phyloP scores from a whole-genome alignment of 2,113 vertebrate genomes.

The Acinonyx jubatus region DNA sequence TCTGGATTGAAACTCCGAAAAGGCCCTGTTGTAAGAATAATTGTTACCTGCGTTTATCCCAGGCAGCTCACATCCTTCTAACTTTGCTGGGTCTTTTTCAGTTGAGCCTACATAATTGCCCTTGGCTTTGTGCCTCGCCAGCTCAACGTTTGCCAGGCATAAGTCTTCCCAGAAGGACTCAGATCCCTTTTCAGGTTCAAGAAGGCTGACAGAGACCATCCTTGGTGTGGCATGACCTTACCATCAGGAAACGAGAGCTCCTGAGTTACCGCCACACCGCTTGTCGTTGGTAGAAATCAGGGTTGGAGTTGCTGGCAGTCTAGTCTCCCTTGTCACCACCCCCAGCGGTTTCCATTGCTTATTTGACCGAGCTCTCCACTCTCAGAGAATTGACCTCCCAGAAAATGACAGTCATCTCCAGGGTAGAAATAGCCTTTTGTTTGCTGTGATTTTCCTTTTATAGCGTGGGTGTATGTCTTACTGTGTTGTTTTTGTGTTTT shows the following conservation, averaged over 20 bases:
- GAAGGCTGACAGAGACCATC: neutral
- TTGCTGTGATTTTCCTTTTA: neutral
- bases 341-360: neutral
- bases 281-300: neutral
- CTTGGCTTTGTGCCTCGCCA: neutral
- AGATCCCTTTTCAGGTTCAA: neutral
- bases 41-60: neutral
- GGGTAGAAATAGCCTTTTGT: slow-evolving; percentile 46
- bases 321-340: rapidly evolving
- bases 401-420: slow-evolving; percentile 33
- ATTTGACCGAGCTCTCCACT: neutral
- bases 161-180: neutral
- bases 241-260: neutral
- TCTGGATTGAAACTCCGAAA: neutral
- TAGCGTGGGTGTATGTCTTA: neutral
- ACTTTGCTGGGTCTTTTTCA: neutral
- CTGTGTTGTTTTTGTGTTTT: neutral
- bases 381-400: slow-evolving; percentile 10
- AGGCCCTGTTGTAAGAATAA: neutral
- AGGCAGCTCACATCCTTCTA: neutral
- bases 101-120: neutral
- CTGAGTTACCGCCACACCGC: neutral
- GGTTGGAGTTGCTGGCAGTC: neutral
- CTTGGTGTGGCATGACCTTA: neutral
- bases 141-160: neutral